Evolutionary conservation across 2,888 invertebrate genomes (phyloP).

Genomic region (Scrobipalpa costella): DNA sequence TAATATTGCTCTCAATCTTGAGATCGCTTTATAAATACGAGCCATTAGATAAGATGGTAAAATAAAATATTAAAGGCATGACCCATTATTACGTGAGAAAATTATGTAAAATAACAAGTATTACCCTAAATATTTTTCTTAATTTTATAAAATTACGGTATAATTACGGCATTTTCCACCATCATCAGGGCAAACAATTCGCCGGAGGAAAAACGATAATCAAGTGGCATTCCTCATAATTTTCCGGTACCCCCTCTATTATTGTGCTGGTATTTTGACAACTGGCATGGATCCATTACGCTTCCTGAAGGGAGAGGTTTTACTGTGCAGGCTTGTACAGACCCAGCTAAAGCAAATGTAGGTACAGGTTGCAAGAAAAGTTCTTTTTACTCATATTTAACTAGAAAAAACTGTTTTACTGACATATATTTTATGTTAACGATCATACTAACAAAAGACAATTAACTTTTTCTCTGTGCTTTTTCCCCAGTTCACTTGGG

Average conservation of each 20-base stretch:
- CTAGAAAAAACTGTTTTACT: too few relatives aligned
- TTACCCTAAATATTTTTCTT: background rate
- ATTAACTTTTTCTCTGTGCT: too few relatives aligned
- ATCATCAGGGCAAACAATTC: conserved; percentile 11
- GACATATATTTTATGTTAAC: too few relatives aligned
- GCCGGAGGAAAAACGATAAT: conserved; percentile 33
- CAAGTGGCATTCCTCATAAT: conserved; percentile 42
- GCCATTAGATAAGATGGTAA: too few relatives aligned
- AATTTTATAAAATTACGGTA: background rate
- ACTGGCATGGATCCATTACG: conserved; percentile 51
- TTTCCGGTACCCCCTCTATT: conserved; percentile 43
- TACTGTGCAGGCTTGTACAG: conserved; percentile 38
- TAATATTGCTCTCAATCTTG: too few relatives aligned
- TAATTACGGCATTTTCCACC: background rate
- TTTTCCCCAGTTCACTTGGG: too few relatives aligned
- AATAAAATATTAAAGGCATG: too few relatives aligned
- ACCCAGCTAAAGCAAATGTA: background rate
- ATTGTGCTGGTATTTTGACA: conserved; percentile 48
- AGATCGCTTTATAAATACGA: too few relatives aligned
- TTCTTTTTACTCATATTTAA: too few relatives aligned
- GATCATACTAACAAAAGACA: too few relatives aligned
- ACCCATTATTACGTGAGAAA: too few relatives aligned
- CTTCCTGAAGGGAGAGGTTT: conserved; percentile 48
- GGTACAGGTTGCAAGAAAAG: background rate
- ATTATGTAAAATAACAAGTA: background rate